Base-by-base conservation (phyloP, 2,113 vertebrate species). In the Fregata magnificens region DNA sequence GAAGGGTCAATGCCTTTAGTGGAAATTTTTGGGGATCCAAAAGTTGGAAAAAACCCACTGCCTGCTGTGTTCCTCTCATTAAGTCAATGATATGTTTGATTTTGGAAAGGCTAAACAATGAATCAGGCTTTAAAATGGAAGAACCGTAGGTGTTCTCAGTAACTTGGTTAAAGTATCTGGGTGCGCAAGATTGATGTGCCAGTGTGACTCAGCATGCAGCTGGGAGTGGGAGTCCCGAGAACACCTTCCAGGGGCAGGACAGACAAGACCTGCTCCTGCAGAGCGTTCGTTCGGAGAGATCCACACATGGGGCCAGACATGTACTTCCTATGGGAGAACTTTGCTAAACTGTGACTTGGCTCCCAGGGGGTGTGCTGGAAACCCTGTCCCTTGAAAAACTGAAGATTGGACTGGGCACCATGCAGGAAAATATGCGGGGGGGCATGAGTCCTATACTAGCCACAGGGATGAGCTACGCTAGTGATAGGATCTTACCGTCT, bases 21-120 rank as follows among this genome's bases (percentile, higher is more conserved):
- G 29, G 86, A 94, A 94, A 76, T 55, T 55, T 89, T 96, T 76
- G 1, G n/a, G 72, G 38, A 96, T 81, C 25, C 29, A 55, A n/a
- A 91, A 55, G 34, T 3, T 70, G 44, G 32, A 10, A 59, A 77
- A 70, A 70, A 16, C 5, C 3, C 5, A 7, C 44, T 56, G 72
- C 65, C 44, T 86, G 9, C 52, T 74, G 47, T 74, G 47, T 74
- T 89, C 58, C 26, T 76, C 24, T 82, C 69, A 55, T 86, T 90
- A 96, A 85, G 59, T 70, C 72, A 88, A 61, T 53, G 52, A 88
- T 71, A 69, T 22, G n/a, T 91, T 93, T 92, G 56, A 38, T 67
- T 96, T 92, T 92, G 86, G 88, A 95, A 97, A 95, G 93, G 86
- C 88, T 92, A 93, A 90, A 90, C 88, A 90, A 65, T 94, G 94